Evolutionary conservation across 2,888 invertebrate genomes (phyloP).

Genomic region (Diachrysia chrysitis): DNA sequence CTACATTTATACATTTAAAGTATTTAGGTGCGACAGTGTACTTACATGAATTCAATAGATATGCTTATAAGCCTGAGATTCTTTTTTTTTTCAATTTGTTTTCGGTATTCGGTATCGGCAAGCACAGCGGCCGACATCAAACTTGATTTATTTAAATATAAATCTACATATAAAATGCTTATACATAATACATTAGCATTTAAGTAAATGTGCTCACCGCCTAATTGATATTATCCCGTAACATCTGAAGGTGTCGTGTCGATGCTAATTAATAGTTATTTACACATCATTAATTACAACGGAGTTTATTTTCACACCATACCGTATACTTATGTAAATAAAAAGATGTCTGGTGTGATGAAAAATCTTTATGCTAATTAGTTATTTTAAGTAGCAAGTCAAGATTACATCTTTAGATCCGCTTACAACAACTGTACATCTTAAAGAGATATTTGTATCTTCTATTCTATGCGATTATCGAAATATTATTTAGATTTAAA

Average conservation of each 20-base stretch:
- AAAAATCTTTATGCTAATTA: neutral
- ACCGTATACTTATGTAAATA: neutral
- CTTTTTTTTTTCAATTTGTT: neutral
- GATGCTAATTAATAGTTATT: slow-evolving; percentile 29
- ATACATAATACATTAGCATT: slow-evolving; percentile 32
- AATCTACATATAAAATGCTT: slow-evolving; percentile 31
- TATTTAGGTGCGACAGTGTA: neutral
- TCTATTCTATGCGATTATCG: neutral
- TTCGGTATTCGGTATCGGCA: neutral
- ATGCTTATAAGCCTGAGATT: neutral
- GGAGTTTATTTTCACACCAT: slow-evolving; percentile 20
- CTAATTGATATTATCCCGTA: slow-evolving; percentile 50
- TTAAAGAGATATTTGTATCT: neutral
- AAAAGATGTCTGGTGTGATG: neutral
- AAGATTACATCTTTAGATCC: neutral
- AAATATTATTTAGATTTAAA: too few species aligned
- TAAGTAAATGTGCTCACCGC: slow-evolving; percentile 31
- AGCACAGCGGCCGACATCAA: neutral
- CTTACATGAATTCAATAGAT: neutral
- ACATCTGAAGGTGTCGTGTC: slow-evolving; percentile 27
- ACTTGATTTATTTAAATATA: slow-evolving; percentile 6
- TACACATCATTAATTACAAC: slow-evolving; percentile 32
- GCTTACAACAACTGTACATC: neutral
- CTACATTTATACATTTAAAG: too few species aligned
- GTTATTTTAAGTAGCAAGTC: neutral